phyloP scores from a whole-genome alignment of 2,797 vertebrate genomes.

The Lacerta bilineata region DNA sequence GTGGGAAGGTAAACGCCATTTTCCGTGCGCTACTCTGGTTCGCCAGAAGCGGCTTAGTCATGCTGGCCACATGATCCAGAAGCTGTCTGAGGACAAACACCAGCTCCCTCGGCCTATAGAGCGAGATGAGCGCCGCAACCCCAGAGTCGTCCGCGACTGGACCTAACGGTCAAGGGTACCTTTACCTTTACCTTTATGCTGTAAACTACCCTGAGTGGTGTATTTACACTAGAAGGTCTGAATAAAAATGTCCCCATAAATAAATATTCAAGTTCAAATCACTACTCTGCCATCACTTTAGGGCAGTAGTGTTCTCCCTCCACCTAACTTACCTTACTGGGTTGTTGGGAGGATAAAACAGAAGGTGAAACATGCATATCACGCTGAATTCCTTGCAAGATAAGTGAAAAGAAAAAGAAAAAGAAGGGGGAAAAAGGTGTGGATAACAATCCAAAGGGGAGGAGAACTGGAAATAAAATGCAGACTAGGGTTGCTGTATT shows the following conservation, averaged over 20 bases:
- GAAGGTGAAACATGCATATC: neutral
- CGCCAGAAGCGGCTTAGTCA: too few species aligned
- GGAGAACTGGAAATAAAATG: rapidly evolving
- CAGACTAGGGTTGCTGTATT: neutral
- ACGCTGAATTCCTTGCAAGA: neutral
- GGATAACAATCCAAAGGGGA: neutral
- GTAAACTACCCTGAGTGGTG: neutral
- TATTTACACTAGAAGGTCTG: neutral
- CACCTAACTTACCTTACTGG: neutral
- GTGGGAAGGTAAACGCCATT: too few species aligned
- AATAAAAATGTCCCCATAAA: neutral
- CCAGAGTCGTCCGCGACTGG: too few species aligned
- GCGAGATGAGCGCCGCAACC: too few species aligned
- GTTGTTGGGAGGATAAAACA: neutral
- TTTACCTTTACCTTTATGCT: neutral
- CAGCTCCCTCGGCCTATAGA: too few species aligned
- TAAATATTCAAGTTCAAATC: neutral
- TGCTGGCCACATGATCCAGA: too few species aligned
- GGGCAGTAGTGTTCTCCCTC: neutral
- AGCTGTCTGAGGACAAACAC: too few species aligned
- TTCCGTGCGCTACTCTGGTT: too few species aligned
- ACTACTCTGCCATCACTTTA: neutral
- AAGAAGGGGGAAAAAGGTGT: rapidly evolving
- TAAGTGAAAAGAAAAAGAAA: neutral
- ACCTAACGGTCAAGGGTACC: too few species aligned